Evolutionary conservation across 2,113 vertebrate species (phyloP).

Genomic region (Cricetomys ansorgei): DNA sequence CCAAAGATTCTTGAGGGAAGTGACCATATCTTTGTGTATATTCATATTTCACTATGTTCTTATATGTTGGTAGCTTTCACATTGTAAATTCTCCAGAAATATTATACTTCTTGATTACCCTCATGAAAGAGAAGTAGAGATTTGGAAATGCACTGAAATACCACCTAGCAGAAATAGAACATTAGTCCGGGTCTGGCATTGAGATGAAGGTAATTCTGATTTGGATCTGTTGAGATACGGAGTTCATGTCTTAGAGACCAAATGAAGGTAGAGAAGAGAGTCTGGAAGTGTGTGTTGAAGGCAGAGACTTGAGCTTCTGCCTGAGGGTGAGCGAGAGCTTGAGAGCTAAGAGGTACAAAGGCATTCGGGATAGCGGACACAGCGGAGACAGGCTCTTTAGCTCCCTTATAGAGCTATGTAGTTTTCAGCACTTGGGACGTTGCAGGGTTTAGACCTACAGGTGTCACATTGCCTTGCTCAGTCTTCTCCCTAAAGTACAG

Average conservation of each 20-base stretch:
- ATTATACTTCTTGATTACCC: slow-evolving; percentile 9
- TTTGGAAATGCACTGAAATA: slow-evolving; percentile 49
- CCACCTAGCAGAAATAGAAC: slow-evolving; percentile 19
- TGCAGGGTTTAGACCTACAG: slow-evolving; percentile 1
- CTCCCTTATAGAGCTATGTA: neutral
- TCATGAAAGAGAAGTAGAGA: neutral
- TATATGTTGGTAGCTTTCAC: slow-evolving; percentile 42
- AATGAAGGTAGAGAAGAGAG: neutral
- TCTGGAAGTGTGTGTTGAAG: neutral
- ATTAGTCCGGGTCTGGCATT: neutral
- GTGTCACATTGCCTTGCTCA: slow-evolving; percentile 32
- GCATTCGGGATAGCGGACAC: neutral
- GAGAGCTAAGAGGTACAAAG: slow-evolving; percentile 18
- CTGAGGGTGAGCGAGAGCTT: neutral
- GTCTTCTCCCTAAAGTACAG: slow-evolving; percentile 9
- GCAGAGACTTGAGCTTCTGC: neutral
- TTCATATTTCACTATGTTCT: slow-evolving; percentile 19
- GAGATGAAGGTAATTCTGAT: slow-evolving; percentile 27
- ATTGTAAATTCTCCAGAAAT: slow-evolving; percentile 27
- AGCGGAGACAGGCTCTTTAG: neutral
- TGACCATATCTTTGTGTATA: neutral
- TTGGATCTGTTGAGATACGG: slow-evolving; percentile 6
- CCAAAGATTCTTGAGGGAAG: slow-evolving; percentile 42
- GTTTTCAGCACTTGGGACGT: slow-evolving; percentile 10
- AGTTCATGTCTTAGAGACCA: slow-evolving; percentile 23